Percentiles rank a stretch among this genome's conserved stretches.
Conservation (phyloP, 2,888 invertebrate genomes). For the Platycnemis pennipes region DNA sequence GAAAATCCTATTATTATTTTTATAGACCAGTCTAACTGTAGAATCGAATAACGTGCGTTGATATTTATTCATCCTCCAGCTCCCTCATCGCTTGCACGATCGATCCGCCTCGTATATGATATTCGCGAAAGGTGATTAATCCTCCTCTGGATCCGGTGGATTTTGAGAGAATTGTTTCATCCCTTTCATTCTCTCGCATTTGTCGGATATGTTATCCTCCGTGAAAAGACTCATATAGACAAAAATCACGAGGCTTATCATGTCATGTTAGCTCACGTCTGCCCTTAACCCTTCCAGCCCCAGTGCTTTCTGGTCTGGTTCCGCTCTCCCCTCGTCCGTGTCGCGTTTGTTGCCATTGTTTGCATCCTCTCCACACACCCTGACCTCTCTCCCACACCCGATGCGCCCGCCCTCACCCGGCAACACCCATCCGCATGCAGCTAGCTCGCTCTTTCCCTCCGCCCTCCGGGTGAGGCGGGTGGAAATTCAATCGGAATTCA, state of each 20-base stretch:
- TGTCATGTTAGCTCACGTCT: background rate
- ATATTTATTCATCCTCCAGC: background rate
- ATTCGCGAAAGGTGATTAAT: background rate
- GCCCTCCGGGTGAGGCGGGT: background rate
- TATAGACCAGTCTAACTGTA: too few relatives aligned
- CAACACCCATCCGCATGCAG: background rate
- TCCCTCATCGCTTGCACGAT: background rate
- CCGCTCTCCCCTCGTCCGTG: background rate
- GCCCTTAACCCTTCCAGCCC: background rate
- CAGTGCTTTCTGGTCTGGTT: background rate
- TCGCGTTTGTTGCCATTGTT: background rate
- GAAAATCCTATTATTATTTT: too few relatives aligned
- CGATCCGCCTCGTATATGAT: background rate
- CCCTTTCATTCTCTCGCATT: background rate
- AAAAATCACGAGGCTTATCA: background rate
- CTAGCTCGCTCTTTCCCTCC: background rate
- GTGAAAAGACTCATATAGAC: background rate
- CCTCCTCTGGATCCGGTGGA: too few relatives aligned
- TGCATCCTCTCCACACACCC: background rate
- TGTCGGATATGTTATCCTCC: background rate
- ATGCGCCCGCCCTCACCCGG: background rate
- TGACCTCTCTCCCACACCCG: background rate
- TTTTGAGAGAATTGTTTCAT: background rate
- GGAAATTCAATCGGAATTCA: background rate
- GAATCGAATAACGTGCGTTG: too few relatives aligned